phyloP scores from a whole-genome alignment of 2,888 invertebrate genomes.

The Drosophila yooni region DNA sequence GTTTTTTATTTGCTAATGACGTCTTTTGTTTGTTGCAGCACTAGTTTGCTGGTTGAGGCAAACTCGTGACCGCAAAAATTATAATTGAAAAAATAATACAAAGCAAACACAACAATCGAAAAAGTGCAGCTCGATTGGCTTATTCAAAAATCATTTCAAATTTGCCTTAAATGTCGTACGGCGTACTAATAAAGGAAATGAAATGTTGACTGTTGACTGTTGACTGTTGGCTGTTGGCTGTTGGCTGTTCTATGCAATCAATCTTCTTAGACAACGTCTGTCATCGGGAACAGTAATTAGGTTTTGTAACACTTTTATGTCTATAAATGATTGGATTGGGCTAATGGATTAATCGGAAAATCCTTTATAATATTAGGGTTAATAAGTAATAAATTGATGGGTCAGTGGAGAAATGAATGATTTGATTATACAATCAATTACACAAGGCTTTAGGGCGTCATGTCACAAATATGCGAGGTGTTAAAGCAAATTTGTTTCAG shows the following conservation, averaged over 20 bases:
- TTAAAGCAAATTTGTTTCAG: conserved; percentile 18
- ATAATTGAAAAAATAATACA: conserved; percentile 27
- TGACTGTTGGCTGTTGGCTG: too few relatives aligned
- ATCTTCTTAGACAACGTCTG: conserved; percentile 5
- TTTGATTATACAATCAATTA: neutral
- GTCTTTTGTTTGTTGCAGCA: conserved; percentile 41
- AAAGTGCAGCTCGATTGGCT: conserved; percentile 40
- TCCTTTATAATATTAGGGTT: neutral
- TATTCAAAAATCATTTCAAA: conserved; percentile 45
- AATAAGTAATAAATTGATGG: neutral
- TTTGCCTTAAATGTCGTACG: conserved; percentile 20
- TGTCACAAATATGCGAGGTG: conserved; percentile 20
- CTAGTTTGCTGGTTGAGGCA: conserved; percentile 27
- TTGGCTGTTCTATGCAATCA: neutral
- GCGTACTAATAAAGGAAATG: conserved; percentile 10
- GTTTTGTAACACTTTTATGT: neutral
- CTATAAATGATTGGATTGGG: too few relatives aligned
- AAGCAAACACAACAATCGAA: neutral
- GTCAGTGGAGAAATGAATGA: neutral
- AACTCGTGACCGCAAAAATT: conserved; percentile 48
- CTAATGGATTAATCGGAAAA: neutral
- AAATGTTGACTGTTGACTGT: neutral
- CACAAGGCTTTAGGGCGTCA: neutral
- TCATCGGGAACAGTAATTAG: conserved; percentile 9
- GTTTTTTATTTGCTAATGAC: conserved; percentile 47